Base-by-base conservation (phyloP, 2,113 vertebrate species). In the Chaetodon trifascialis region DNA sequence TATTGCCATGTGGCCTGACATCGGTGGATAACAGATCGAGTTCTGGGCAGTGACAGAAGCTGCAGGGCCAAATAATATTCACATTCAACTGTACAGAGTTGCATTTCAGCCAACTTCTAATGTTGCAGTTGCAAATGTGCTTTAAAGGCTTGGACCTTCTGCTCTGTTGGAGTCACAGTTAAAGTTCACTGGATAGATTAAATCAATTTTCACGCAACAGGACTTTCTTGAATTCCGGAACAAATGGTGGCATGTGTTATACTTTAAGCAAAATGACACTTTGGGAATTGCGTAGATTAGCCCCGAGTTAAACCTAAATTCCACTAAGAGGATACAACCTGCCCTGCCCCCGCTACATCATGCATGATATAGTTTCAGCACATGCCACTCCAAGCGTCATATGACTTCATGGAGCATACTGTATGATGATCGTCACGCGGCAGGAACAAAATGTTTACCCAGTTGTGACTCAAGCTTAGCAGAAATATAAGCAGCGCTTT, bases 401-500 rank as follows among this genome's bases (percentile, higher is more conserved):
- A 16, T 67, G 58, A 76, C 68, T 44, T 51, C 56, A 21, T 62
- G 34, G 30, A 17, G 34, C 59, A 69, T 64, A 30, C 30, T 30
- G 30, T 30, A 30, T 76, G 51, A 63, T 77, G 36, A 79, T 90
- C 52, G 66, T 84, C 78, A 55, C 71, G 79, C 68, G 69, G 77
- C 19, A 23, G 70, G 80, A 80, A 80, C 64, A 67, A 72, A 86
- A 60, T 90, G 85, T 92, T 88, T 89, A 89, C 81, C 74, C 69
- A 73, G 70, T 86, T 69, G 73, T 81, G 67, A 73, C 66, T 84
- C 36, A 17, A 73, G 77, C 87, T 83, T 80, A 73, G 76, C 54
- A 46, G 63, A 89, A 91, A 90, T 85, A 77, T 85, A 77, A 86
- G 85, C 62, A 40, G 70, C 47, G 59, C 80, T 90, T 88, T 84